Evolutionary conservation across 2,113 vertebrate species (phyloP).

Genomic region (Cairina moschata): DNA sequence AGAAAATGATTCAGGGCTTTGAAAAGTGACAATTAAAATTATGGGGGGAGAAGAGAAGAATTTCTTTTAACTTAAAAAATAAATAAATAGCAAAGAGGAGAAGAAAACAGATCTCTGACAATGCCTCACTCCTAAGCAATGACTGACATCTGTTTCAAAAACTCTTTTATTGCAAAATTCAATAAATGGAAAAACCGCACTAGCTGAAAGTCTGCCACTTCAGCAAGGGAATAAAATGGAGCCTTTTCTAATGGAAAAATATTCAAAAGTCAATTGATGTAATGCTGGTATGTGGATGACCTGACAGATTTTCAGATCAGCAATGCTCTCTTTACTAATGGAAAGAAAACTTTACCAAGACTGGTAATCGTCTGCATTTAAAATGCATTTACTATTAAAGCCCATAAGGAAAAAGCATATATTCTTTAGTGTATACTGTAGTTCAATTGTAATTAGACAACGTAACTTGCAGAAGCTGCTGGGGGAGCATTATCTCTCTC

Average conservation of each 20-base stretch:
- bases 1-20: constrained; percentile 15
- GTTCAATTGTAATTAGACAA: accelerated
- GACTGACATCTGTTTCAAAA: constrained; percentile 67
- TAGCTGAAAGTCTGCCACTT: constrained; percentile 62
- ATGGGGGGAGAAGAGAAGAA: background rate
- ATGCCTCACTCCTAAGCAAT: constrained; percentile 40
- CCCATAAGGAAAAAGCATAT: constrained; percentile 33
- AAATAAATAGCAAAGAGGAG: background rate
- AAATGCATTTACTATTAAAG: constrained; percentile 35
- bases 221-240: constrained; percentile 13
- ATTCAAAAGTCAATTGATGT: constrained; percentile 67
- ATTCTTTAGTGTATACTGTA: background rate
- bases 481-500: background rate
- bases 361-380: background rate
- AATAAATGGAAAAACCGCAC: constrained; percentile 63
- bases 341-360: constrained; percentile 51
- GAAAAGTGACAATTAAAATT: constrained; percentile 9
- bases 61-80: background rate
- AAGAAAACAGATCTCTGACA: constrained; percentile 19
- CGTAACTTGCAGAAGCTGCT: background rate
- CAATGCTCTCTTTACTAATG: constrained; percentile 40
- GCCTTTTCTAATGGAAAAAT: constrained; percentile 68
- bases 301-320: constrained; percentile 64
- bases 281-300: constrained; percentile 46
- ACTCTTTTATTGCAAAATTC: constrained; percentile 59